These are phyloP conservation scores for Hemiprocne comata DNA, from an alignment of 2,113 vertebrate genomes.

Conservation along the genomic window DNA sequence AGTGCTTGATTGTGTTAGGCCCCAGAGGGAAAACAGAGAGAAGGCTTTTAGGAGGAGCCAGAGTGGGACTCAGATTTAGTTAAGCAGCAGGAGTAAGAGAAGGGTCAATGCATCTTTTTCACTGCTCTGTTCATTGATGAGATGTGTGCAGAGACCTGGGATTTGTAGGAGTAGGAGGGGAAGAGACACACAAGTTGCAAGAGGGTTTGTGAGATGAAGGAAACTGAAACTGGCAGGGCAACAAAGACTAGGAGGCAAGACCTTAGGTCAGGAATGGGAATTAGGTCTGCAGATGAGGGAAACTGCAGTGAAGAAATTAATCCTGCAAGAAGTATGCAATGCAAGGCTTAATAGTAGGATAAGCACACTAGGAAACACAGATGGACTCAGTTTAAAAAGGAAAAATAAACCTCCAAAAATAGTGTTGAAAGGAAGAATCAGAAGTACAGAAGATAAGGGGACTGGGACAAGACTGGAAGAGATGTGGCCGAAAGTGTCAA, in stretches of 20 bases:
- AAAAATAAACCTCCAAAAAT: neutral
- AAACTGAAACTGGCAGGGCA: neutral
- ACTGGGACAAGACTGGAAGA: neutral
- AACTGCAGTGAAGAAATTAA: neutral
- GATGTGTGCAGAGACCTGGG: neutral
- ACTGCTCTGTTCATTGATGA: neutral
- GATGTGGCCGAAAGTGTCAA: neutral
- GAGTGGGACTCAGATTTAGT: fast-evolving
- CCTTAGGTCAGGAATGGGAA: neutral
- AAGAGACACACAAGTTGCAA: neutral
- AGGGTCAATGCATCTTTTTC: neutral
- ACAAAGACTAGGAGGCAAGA: neutral
- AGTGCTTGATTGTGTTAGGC: neutral
- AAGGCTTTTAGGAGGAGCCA: neutral
- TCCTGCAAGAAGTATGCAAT: neutral
- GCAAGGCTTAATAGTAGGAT: neutral
- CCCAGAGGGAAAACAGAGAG: neutral
- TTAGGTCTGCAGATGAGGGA: neutral
- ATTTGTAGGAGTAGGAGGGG: neutral
- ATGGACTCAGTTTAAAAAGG: neutral
- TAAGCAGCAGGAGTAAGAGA: neutral
- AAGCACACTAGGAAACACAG: neutral
- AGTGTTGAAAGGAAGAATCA: neutral
- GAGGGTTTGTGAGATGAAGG: neutral
- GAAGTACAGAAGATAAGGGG: neutral